A percentile compares a stretch with the other conserved stretches of the same genome.
Conservation (phyloP, 2,888 invertebrate genomes). For the Ophion ellenae region DNA sequence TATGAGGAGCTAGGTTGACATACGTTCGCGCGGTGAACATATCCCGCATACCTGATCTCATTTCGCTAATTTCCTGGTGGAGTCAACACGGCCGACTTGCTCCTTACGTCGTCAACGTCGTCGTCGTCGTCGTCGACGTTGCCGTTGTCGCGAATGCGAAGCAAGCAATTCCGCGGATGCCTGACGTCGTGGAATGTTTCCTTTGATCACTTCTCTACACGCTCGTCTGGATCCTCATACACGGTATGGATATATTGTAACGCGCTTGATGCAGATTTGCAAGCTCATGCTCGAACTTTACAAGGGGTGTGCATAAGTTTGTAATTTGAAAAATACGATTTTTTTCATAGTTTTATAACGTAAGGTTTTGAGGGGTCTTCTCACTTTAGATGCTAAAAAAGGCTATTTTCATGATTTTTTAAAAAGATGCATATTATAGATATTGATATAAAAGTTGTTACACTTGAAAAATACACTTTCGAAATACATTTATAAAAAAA, state of each 20-base stretch:
- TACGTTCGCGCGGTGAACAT: constrained; percentile 37
- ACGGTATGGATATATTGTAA: not conserved
- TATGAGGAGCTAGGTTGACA: constrained; percentile 27
- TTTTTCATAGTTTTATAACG: not conserved
- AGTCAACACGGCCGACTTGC: constrained; percentile 72
- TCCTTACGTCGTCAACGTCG: constrained; percentile 27
- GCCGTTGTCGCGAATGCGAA: constrained; percentile 61
- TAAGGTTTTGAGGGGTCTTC: not conserved
- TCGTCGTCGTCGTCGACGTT: constrained; percentile 33
- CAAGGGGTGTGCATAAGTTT: not conserved
- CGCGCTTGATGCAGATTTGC: not conserved
- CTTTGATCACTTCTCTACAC: constrained; percentile 73
- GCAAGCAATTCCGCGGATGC: constrained; percentile 77
- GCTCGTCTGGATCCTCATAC: not conserved
- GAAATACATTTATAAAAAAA: no score
- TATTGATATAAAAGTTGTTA: no score
- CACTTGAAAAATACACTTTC: no score
- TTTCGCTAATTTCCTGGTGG: constrained; percentile 74
- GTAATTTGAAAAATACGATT: not conserved
- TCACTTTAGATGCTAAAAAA: no score
- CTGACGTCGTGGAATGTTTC: constrained; percentile 74
- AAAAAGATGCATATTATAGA: no score
- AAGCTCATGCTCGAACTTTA: not conserved
- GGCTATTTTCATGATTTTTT: no score
- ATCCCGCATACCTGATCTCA: constrained; percentile 22